Conservation (phyloP, 2,797 vertebrate genomes). For the Tragopan temminckii region DNA sequence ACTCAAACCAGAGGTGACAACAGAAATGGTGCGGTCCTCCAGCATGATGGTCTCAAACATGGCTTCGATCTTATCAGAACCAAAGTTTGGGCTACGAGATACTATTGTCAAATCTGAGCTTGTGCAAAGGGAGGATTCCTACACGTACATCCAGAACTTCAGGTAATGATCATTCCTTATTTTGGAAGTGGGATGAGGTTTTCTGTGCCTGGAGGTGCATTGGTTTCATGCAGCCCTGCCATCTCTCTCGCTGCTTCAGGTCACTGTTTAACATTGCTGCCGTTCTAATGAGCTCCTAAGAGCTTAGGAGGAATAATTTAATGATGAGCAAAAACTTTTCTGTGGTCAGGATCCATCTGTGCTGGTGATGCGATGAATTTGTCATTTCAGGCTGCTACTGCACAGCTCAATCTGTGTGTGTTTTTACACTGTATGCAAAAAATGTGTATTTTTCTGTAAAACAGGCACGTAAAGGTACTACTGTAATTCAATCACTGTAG, state of each 20-base stretch:
- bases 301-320: not conserved
- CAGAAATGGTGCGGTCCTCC: slow-evolving; percentile 87
- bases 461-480: no score
- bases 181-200: not conserved
- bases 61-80: slow-evolving; percentile 88
- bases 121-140: slow-evolving; percentile 89
- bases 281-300: not conserved
- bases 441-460: not conserved
- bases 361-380: not conserved
- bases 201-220: not conserved
- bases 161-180: slow-evolving; percentile 80
- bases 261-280: not conserved
- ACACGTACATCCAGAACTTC: slow-evolving; percentile 90
- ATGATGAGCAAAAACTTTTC: not conserved
- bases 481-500: not conserved
- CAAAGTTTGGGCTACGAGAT: slow-evolving; percentile 90
- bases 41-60: slow-evolving; percentile 85
- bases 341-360: not conserved
- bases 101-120: slow-evolving; percentile 92
- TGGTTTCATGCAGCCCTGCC: not conserved
- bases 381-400: not conserved
- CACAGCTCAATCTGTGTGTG: not conserved
- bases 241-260: not conserved
- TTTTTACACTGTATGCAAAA: not conserved
- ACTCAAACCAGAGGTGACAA: slow-evolving; percentile 81